Evolutionary conservation across 1,140 invertebrate species (phyloP), one percentile per base, ranked within the genome.

Genomic region (Lethrus apterus): DNA sequence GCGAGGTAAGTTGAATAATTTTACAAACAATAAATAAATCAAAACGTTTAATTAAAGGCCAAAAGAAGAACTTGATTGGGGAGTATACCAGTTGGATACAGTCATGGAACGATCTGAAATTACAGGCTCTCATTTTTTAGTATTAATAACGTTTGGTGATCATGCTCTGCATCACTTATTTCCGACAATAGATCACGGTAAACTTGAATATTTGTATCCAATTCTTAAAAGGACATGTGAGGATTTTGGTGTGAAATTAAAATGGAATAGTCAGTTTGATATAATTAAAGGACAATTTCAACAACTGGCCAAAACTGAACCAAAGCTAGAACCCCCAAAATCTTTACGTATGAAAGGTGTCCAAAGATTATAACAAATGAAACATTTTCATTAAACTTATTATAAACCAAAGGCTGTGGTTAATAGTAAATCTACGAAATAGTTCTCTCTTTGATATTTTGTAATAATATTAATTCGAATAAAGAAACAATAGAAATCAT

Each of bases 111-210:
- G 84, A 43, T 66, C 71, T 2, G 79, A 87, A 31, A 71, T 88
- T n/a, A 81, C 79, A 15, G 72, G 76, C 1, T 80, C 71, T n/a
- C 65, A 79, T 18, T 81, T 86, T 53, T 64, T 85, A 21, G 75
- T 76, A 0, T 54, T 89, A 18, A 81, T 79, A 0, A 74, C 78
- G 49, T 91, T 86, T 52, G 88, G 87, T 5, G 78, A 83, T 24
- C 89, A 92, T 62, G 68, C 70, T 1, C 65, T 90, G 1, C 88
- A 92, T 60, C 88, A 91, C 70, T 67, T 92, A 1, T 79, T 91
- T 52, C 88, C 88, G 0, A 86, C 85, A 0, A 57, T 91, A 10
- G 46, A 48, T 18, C 85, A 89, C 52, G 76, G 73, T 0, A 75
- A 81, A 43, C 64, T 91, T 14, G 67, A 73, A 2, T 63, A 77